phyloP scores from a whole-genome alignment of 2,888 invertebrate genomes.

The Spilosoma lubricipeda region DNA sequence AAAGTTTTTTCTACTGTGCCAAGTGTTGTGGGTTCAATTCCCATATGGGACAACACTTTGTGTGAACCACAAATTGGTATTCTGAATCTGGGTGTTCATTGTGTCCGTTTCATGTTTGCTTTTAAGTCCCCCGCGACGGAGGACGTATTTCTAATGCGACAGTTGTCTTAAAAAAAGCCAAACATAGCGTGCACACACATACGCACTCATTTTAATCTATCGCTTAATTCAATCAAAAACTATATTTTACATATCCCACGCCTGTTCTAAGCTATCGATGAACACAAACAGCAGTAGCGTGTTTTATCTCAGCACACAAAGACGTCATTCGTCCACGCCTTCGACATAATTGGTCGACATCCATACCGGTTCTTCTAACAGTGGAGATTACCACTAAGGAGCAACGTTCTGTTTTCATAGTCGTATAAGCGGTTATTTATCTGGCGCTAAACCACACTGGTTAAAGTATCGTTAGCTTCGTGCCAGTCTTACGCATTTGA shows the following conservation, averaged over 20 bases:
- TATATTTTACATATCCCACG: slow-evolving; percentile 11
- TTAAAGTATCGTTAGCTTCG: slow-evolving; percentile 38
- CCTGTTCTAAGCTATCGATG: background rate
- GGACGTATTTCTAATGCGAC: too few relatives aligned
- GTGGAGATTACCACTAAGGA: slow-evolving; percentile 55
- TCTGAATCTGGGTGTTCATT: too few relatives aligned
- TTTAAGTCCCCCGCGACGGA: too few relatives aligned
- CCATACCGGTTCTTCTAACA: slow-evolving; percentile 47
- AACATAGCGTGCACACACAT: too few relatives aligned
- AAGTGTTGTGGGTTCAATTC: too few relatives aligned
- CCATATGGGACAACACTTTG: too few relatives aligned
- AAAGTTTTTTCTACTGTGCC: too few relatives aligned
- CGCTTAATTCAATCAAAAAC: background rate
- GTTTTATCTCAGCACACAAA: slow-evolving; percentile 17
- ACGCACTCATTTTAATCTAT: background rate
- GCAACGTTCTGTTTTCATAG: slow-evolving; percentile 44
- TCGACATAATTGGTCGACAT: slow-evolving; percentile 57
- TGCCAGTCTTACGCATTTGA: slow-evolving; percentile 12
- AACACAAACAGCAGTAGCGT: background rate
- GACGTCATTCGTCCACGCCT: slow-evolving; percentile 55
- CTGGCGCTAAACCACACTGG: slow-evolving; percentile 50
- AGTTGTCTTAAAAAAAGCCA: too few relatives aligned
- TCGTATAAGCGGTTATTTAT: slow-evolving; percentile 57
- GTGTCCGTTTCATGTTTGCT: too few relatives aligned
- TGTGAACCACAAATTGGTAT: too few relatives aligned